Percentiles rank a stretch among this genome's conserved stretches.
Evolutionary conservation across 2,888 invertebrate species (phyloP).

Genomic region (Lamellibrachia satsuma): DNA sequence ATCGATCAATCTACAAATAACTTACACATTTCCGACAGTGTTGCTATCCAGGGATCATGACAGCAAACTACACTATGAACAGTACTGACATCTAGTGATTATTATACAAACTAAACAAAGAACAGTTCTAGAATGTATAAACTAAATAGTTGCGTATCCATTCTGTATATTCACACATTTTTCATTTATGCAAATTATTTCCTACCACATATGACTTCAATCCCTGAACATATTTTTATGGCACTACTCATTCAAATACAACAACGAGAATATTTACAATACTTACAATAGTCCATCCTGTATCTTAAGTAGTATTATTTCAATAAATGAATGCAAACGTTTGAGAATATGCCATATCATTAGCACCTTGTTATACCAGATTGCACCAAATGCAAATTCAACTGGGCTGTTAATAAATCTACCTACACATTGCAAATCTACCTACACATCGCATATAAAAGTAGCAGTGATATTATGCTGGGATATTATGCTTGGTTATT

Average conservation of each 20-base stretch:
- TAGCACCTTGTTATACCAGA: not conserved
- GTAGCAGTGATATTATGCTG: not conserved
- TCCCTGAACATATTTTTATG: not conserved
- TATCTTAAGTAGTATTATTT: not conserved
- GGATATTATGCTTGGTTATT: not conserved
- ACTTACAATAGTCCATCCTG: not conserved
- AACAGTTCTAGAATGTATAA: not conserved
- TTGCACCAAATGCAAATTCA: not conserved
- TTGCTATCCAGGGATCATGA: not conserved
- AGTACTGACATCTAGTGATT: not conserved
- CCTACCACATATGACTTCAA: not conserved
- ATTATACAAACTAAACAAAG: not conserved
- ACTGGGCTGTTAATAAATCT: not conserved
- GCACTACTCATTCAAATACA: not conserved
- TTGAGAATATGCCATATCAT: not conserved
- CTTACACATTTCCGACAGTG: not conserved
- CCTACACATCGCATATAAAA: not conserved
- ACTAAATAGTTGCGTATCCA: not conserved
- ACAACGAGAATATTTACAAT: not conserved
- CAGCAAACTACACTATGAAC: not conserved
- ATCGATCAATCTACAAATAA: not conserved
- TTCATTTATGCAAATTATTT: not conserved
- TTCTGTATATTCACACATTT: not conserved
- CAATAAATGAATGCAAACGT: not conserved
- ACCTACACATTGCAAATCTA: too few relatives aligned